A percentile compares a stretch with the other conserved stretches of the same genome.
Evolutionary conservation across 2,113 vertebrate species (phyloP).

Genomic region (Excalfactoria chinensis): DNA sequence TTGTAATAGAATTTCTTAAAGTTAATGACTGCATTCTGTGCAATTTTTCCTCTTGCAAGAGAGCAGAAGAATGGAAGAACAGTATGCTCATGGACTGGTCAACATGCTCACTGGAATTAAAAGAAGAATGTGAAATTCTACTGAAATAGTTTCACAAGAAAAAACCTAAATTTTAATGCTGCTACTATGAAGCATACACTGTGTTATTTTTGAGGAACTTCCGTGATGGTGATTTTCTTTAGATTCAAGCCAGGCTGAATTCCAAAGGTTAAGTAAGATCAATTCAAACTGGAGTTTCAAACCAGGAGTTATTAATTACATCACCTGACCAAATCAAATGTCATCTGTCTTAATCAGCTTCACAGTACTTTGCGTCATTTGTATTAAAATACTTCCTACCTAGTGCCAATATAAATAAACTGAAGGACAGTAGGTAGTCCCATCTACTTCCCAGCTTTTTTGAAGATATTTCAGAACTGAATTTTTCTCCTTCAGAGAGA

Average conservation of each 20-base stretch:
- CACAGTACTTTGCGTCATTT: neutral
- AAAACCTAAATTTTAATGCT: neutral
- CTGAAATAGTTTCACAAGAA: neutral
- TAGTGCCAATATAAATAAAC: neutral
- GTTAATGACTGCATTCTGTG: neutral
- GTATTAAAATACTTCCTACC: neutral
- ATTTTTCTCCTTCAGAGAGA: neutral
- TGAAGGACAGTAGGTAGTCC: neutral
- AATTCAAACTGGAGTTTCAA: neutral
- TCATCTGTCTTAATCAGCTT: neutral
- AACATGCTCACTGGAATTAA: neutral
- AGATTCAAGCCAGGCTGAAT: neutral
- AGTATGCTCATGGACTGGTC: fast-evolving
- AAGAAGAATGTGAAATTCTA: neutral
- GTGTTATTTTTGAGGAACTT: neutral
- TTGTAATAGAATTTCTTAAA: neutral
- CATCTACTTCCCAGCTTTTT: neutral
- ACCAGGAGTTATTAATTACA: neutral
- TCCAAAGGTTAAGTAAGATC: neutral
- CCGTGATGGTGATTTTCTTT: neutral
- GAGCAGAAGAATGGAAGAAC: neutral
- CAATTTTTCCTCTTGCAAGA: neutral
- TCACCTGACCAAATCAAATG: neutral
- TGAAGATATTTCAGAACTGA: neutral
- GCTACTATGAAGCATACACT: neutral